A percentile compares a stretch with the other conserved stretches of the same genome.
Evolutionary conservation across 2,113 vertebrate genomes (phyloP).

Genomic region (Verasper variegatus): DNA sequence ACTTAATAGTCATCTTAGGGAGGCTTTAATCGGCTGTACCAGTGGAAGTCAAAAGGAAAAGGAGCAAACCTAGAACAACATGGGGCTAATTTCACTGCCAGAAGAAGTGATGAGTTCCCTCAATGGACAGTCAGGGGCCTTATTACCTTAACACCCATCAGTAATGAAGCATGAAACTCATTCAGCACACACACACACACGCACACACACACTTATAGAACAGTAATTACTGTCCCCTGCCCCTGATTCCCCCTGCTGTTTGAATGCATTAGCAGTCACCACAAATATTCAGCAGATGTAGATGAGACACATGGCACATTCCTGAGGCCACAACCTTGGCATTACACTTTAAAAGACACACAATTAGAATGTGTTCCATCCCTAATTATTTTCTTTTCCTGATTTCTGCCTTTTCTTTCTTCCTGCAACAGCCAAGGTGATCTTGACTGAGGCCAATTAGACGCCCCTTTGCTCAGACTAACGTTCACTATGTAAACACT

Average conservation of each 20-base stretch:
- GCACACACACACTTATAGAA: constrained; percentile 23
- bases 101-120: constrained; percentile 59
- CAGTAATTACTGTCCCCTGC: constrained; percentile 61
- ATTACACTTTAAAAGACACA: constrained; percentile 62
- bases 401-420: background rate
- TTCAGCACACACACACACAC: constrained; percentile 36
- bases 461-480: constrained; percentile 33
- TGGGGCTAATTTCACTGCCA: constrained; percentile 55
- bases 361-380: constrained; percentile 33
- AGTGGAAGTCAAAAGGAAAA: constrained; percentile 46
- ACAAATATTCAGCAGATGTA: constrained; percentile 65
- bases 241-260: constrained; percentile 57
- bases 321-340: constrained; percentile 39
- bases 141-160: constrained; percentile 56
- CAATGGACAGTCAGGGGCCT: constrained; percentile 54
- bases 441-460: constrained; percentile 73
- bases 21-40: constrained; percentile 46
- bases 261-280: constrained; percentile 67
- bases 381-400: background rate
- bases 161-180: constrained; percentile 71
- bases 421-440: constrained; percentile 43
- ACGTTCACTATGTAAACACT: constrained; percentile 60
- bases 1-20: constrained; percentile 36
- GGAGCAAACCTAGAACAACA: constrained; percentile 40
- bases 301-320: constrained; percentile 59